Base-by-base conservation (phyloP, 2,888 invertebrate genomes). In the Peribatodes rhomboidaria region DNA sequence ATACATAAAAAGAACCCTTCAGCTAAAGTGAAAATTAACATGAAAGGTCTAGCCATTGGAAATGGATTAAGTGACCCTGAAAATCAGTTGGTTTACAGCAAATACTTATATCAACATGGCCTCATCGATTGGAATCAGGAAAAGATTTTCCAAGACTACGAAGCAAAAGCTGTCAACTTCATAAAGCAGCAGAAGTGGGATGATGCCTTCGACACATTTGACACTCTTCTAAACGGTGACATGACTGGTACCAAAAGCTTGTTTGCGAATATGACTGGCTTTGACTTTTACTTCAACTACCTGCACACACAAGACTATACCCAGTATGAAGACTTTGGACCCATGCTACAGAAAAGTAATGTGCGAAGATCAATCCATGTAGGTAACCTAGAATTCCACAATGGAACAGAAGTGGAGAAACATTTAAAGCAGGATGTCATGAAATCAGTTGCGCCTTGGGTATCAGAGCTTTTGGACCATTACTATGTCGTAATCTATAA, bases 321-420 rank as follows among this genome's bases (percentile, higher is more conserved):
- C 7, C 86, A 89, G 14, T 85, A 88, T 31, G 83, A 90, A 72
- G 93, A 92, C 66, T 95, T 95, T 87, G 93, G 94, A 0, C 89
- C 93, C 0, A 97, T 95, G 93, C 86, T 96, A 68, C 96, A 96
- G 75, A 91, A 90, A 41, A 87, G 88, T 49, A 90, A 94, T 46
- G 94, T 97, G 0, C 94, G 98, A 1, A 94, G 93, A 56, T 95
- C 96, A 0, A 96, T 98, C 64, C 98, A 98, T 83, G 98, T 98
- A 0, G 98, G 98, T 2, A 96, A 97, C 74, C 85, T 94, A 22
- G 94, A 96, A 0, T 98, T 97, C 82, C 92, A 96, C 75, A 94
- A 94, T 22, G 95, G 94, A 57, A 84, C 90, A 42, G 80, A 85
- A 67, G 98, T 98, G 0, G 97, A 97, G 82, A 77, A 92, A 7